A percentile compares a stretch with the other conserved stretches of the same genome.
phyloP scores from a whole-genome alignment of 2,797 vertebrate genomes.

The Tragelaphus eurycerus region DNA sequence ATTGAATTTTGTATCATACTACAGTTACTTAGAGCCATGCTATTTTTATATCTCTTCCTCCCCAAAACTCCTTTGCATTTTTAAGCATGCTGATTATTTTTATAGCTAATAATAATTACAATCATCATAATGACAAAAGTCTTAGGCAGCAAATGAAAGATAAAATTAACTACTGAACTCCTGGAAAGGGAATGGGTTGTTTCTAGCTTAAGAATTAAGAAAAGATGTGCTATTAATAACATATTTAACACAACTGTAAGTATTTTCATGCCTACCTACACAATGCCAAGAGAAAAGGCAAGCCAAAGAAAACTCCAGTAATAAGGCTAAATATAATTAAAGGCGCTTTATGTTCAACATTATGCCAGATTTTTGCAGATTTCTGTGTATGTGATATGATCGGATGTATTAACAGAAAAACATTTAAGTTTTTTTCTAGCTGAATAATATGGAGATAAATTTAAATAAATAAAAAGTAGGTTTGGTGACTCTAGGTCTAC shows the following conservation, averaged over 20 bases:
- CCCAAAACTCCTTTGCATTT: constrained; percentile 52
- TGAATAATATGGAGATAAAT: neutral
- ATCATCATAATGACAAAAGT: constrained; percentile 63
- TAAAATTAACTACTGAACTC: constrained; percentile 60
- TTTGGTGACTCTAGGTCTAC: neutral
- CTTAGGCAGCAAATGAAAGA: constrained; percentile 54
- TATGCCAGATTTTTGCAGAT: constrained; percentile 24
- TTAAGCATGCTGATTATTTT: constrained; percentile 58
- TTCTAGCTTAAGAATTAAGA: constrained; percentile 21
- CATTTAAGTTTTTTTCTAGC: neutral
- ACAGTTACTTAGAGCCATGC: neutral
- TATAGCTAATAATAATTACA: constrained; percentile 61
- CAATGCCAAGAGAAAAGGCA: neutral
- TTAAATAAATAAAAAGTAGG: neutral
- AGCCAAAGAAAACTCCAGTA: neutral
- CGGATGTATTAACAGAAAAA: neutral
- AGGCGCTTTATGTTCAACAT: neutral
- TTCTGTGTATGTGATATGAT: neutral
- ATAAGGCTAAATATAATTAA: constrained; percentile 1
- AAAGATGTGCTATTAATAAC: constrained; percentile 46
- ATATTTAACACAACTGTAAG: constrained; percentile 23
- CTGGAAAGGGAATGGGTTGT: constrained; percentile 4
- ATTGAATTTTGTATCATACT: neutral
- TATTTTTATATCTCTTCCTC: constrained; percentile 59
- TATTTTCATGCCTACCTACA: neutral